Base-by-base conservation (phyloP, 2,113 vertebrate genomes). In the Zosterops borbonicus region DNA sequence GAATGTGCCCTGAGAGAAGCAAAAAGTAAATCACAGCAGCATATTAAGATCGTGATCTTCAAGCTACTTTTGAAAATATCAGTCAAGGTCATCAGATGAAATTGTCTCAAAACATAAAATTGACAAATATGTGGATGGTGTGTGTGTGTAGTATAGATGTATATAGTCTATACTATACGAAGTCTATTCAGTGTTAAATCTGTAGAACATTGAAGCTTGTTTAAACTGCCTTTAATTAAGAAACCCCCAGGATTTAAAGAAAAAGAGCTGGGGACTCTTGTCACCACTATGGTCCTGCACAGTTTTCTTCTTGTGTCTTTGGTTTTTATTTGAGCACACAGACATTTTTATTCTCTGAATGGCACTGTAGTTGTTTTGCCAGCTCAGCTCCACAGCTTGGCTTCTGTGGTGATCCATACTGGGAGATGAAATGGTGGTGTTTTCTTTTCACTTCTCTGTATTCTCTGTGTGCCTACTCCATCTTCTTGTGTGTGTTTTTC, bases 401-500 rank as follows among this genome's bases (percentile, higher is more conserved):
- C 37, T 53, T 65, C 67, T 70, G 67, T 64, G 47, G 37, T 86
- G 56, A 71, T 92, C 64, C 16, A 9, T 70, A 62, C 11, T 63
- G 62, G 35, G 35, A 89, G 53, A 67, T 70, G 84, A 84, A 94
- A 78, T 79, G 52, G 33, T 62, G 42, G 15, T 58, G 27, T n/a
- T 83, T 71, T 49, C n/a, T 90, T 55, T 70, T 63, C 15, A 33
- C 47, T 68, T 58, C 5, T 77, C 58, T 82, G 5, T 56, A 20
- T 88, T 94, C 67, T 81, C 4, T 0, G 9, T 87, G 31, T 75
- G 88, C 52, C 70, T 92, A 74, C 73, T 95, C 87, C 65, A 90
- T 95, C 94, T 96, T 90, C 80, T 85, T 18, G 25, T 87, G 68
- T 87, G 29, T 62, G 59, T 55, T 90, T 87, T 93, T 81, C 86